phyloP scores from a whole-genome alignment of 1,140 invertebrate genomes.

The Chironomus striatipennis region DNA sequence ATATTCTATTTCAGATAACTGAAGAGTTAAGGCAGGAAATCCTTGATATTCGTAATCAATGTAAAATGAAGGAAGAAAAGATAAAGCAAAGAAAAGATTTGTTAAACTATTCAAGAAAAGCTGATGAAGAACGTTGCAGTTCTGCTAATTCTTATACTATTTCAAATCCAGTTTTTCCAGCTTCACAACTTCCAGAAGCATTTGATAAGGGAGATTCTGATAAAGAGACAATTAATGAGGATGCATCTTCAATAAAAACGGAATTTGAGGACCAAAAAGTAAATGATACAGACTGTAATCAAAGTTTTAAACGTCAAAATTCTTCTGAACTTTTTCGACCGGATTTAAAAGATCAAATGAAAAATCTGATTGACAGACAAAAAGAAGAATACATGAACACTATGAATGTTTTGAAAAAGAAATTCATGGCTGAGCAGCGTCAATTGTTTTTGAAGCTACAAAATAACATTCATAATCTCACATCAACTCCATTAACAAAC shows the following conservation, averaged over 20 bases:
- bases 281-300: neutral
- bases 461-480: neutral
- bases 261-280: neutral
- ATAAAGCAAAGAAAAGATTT: slow-evolving; percentile 25
- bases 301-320: neutral
- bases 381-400: neutral
- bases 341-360: neutral
- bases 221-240: neutral
- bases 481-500: neutral
- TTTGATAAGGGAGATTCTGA: neutral
- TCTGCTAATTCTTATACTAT: slow-evolving; percentile 25
- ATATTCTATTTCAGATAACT: neutral
- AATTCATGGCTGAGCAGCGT: neutral
- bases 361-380: neutral
- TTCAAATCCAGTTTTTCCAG: slow-evolving; percentile 26
- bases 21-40: neutral
- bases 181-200: slow-evolving; percentile 16
- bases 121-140: slow-evolving; percentile 17
- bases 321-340: neutral
- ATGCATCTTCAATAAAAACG: neutral
- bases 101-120: too few species aligned
- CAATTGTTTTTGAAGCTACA: neutral
- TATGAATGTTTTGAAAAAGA: neutral
- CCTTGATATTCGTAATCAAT: neutral
- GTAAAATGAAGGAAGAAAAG: neutral